Evolutionary conservation across 2,888 invertebrate genomes (phyloP).

Genomic region (Pyrochroa serraticornis): DNA sequence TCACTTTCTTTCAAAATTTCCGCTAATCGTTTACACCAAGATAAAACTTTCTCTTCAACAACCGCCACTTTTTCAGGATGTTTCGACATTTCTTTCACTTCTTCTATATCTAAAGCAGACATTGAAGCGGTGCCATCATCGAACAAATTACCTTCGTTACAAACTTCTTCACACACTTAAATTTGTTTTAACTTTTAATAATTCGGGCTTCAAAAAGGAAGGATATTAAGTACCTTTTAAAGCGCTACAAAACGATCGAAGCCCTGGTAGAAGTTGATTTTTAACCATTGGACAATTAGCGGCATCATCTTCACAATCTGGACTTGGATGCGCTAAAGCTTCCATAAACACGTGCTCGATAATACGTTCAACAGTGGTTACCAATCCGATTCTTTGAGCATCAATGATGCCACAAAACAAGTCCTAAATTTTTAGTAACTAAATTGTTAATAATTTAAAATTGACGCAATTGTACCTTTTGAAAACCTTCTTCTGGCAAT

Average conservation of each 20-base stretch:
- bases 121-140: conserved; percentile 70
- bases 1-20: conserved; percentile 90
- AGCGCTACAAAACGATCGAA: conserved; percentile 89
- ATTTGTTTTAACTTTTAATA: conserved; percentile 1
- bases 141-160: conserved; percentile 77
- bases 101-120: conserved; percentile 62
- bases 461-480: conserved; percentile 72
- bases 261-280: conserved; percentile 79
- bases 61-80: conserved; percentile 68
- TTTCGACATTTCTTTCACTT: conserved; percentile 73
- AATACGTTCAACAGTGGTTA: conserved; percentile 85
- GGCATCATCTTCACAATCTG: conserved; percentile 82
- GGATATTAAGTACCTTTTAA: conserved; percentile 66
- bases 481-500: conserved; percentile 90
- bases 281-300: conserved; percentile 80
- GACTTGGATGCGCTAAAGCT: conserved; percentile 80
- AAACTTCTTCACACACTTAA: conserved; percentile 83
- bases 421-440: conserved; percentile 47
- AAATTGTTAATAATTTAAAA: conserved; percentile 6
- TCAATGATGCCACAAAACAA: conserved; percentile 81
- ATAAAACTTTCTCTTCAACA: conserved; percentile 75
- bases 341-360: conserved; percentile 92
- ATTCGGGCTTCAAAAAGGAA: not conserved
- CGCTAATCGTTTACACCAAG: conserved; percentile 81
- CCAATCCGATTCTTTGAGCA: conserved; percentile 77